Conservation (phyloP, 2,797 vertebrate species). For the Discoglossus pictus region DNA sequence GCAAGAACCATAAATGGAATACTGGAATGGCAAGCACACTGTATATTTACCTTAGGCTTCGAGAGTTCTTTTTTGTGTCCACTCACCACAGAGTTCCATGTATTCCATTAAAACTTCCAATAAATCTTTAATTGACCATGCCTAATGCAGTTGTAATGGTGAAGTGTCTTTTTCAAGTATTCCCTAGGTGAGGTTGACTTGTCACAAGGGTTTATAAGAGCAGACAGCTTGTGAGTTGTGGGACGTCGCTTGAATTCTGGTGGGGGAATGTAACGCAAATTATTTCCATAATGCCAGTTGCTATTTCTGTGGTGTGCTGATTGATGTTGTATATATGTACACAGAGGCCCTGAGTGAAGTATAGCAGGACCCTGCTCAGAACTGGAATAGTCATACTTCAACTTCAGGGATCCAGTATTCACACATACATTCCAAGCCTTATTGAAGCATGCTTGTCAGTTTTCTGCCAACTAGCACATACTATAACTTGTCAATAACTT, state of each 20-base stretch:
- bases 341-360: not conserved
- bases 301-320: not conserved
- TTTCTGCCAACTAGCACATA: too few relatives aligned
- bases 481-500: too few relatives aligned
- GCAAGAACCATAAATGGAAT: too few relatives aligned
- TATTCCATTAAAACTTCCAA: too few relatives aligned
- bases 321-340: not conserved
- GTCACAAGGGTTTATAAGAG: not conserved
- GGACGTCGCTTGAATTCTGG: not conserved
- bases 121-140: too few relatives aligned
- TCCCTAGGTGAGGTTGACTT: not conserved
- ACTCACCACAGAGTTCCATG: too few relatives aligned
- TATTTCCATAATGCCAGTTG: constrained; percentile 17
- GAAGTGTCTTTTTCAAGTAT: not conserved
- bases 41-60: too few relatives aligned
- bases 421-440: too few relatives aligned
- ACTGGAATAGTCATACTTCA: not conserved
- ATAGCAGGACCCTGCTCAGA: not conserved
- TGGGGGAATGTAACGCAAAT: not conserved
- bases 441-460: too few relatives aligned
- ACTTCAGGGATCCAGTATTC: too few relatives aligned
- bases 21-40: too few relatives aligned
- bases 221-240: not conserved
- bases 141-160: not conserved
- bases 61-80: too few relatives aligned